phyloP scores from a whole-genome alignment of 35 echinoderm and acorn worm species.

The Lytechinus variegatus region DNA sequence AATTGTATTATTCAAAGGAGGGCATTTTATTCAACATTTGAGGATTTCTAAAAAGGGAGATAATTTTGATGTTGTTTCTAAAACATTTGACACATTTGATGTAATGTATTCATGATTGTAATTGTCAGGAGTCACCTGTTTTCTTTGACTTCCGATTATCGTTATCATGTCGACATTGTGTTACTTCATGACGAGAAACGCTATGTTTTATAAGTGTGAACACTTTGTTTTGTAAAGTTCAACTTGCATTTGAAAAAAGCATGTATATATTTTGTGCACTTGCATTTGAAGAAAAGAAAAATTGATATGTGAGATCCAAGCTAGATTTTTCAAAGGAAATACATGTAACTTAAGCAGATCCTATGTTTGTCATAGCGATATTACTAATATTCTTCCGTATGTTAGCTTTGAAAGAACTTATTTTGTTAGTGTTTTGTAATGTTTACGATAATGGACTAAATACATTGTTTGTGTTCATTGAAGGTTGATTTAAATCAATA shows the following conservation, averaged over 20 bases:
- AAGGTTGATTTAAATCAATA: constrained; percentile 55
- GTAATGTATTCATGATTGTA: not conserved
- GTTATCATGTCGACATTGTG: not conserved
- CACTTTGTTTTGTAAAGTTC: not conserved
- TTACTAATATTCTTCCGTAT: not conserved
- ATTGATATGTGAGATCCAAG: not conserved
- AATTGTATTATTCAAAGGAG: not conserved
- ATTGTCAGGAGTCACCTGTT: not conserved
- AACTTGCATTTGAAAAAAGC: not conserved
- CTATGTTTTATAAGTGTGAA: not conserved
- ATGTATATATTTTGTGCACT: not conserved
- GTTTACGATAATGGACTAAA: not conserved
- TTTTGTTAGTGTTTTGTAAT: constrained; percentile 35
- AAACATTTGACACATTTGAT: constrained; percentile 8
- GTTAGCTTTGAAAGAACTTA: not conserved
- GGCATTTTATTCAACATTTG: not conserved
- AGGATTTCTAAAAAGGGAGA: not conserved
- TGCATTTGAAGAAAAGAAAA: not conserved
- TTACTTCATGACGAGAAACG: not conserved
- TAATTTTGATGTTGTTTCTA: not conserved
- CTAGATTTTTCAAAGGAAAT: not conserved
- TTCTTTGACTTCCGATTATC: not conserved
- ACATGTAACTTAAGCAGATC: not conserved
- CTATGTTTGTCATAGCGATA: not conserved
- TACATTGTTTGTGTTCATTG: constrained; percentile 38